A percentile compares a stretch with the other conserved stretches of the same genome.
Evolutionary conservation across 2,888 invertebrate species (phyloP).

Genomic region (Fabriciana adippe): DNA sequence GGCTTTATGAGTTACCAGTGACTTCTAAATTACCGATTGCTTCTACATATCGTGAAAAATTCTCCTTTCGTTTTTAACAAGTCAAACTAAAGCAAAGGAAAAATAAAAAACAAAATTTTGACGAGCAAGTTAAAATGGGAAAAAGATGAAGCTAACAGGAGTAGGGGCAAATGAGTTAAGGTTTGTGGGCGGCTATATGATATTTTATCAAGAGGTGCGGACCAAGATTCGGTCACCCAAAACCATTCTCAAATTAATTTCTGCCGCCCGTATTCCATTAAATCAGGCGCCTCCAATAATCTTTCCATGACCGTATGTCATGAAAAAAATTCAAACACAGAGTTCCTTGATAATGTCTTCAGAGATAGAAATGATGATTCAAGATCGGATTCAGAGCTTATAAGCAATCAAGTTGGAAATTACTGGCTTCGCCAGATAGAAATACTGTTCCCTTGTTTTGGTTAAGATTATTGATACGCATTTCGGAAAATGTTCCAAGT

Average conservation of each 20-base stretch:
- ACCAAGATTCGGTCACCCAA: background rate
- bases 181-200: constrained; percentile 29
- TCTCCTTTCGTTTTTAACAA: too few relatives aligned
- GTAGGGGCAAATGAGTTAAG: constrained; percentile 23
- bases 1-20: too few relatives aligned
- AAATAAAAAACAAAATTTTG: too few relatives aligned
- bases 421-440: constrained; percentile 22
- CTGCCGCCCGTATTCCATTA: constrained; percentile 27
- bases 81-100: too few relatives aligned
- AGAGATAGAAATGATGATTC: constrained; percentile 23
- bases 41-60: constrained; percentile 32
- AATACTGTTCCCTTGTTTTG: constrained; percentile 33
- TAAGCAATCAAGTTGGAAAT: constrained; percentile 36
- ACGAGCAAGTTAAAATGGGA: too few relatives aligned
- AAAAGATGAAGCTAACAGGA: too few relatives aligned
- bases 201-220: constrained; percentile 19
- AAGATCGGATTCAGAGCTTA: constrained; percentile 12
- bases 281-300: constrained; percentile 23
- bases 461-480: constrained; percentile 18
- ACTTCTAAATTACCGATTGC: constrained; percentile 25
- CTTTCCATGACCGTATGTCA: constrained; percentile 12
- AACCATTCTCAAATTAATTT: too few relatives aligned
- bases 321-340: constrained; percentile 23
- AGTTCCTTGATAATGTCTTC: constrained; percentile 15
- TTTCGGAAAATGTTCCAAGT: constrained; percentile 14